Conservation (phyloP, 37 sponge, comb jelly and placozoan genomes). For the Eunapius fragilis region DNA sequence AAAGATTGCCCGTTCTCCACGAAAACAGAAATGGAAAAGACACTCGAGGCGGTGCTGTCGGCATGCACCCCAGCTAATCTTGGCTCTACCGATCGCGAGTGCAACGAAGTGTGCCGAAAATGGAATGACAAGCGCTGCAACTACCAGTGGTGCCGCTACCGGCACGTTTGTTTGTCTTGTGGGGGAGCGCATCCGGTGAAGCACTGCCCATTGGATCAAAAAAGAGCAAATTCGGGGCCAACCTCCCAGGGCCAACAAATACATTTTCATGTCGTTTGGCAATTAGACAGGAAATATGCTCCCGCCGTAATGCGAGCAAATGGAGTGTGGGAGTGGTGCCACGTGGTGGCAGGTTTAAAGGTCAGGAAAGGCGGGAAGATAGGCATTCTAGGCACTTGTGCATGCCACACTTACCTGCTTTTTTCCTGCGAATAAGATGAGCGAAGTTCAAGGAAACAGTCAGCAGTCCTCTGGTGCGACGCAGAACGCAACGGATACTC, state of each 20-base stretch:
- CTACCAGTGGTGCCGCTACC: background rate
- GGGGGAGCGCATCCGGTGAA: constrained; percentile 8
- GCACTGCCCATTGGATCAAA: background rate
- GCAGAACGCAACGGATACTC: too few relatives aligned
- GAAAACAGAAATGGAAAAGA: background rate
- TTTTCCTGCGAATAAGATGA: too few relatives aligned
- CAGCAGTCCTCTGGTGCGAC: too few relatives aligned
- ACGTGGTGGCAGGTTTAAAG: too few relatives aligned
- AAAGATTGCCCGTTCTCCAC: background rate
- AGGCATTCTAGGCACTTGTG: too few relatives aligned
- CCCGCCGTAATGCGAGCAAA: too few relatives aligned
- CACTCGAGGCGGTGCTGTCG: background rate
- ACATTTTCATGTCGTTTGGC: too few relatives aligned
- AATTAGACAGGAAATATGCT: too few relatives aligned
- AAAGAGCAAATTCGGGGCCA: background rate
- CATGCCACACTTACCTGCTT: too few relatives aligned
- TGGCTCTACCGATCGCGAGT: background rate
- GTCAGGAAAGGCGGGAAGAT: too few relatives aligned
- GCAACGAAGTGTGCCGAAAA: constrained; percentile 1
- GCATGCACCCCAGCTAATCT: background rate
- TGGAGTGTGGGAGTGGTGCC: too few relatives aligned
- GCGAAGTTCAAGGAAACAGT: too few relatives aligned
- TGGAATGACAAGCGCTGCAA: constrained; percentile 16
- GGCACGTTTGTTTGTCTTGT: background rate
- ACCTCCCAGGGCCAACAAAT: background rate